A percentile compares a stretch with the other conserved stretches of the same genome.
These are phyloP conservation scores for Thereva nobilitata DNA, from an alignment of 2,888 invertebrate genomes.

Conservation along the genomic window DNA sequence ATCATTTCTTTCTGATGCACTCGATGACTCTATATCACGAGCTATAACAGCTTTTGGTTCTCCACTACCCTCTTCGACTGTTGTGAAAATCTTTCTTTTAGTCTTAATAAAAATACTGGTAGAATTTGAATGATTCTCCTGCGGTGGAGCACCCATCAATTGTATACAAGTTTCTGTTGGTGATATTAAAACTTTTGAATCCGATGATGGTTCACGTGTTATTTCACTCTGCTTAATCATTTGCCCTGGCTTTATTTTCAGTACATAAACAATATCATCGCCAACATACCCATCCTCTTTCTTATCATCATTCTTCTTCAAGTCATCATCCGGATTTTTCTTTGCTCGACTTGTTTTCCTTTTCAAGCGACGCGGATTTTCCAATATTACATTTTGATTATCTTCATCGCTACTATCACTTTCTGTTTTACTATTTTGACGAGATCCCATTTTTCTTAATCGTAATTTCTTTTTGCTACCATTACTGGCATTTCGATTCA, in stretches of 20 bases:
- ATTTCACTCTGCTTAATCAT: constrained; percentile 49
- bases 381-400: constrained; percentile 48
- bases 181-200: constrained; percentile 43
- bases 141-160: constrained; percentile 42
- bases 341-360: constrained; percentile 53
- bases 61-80: constrained; percentile 60
- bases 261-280: constrained; percentile 53
- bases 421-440: constrained; percentile 58
- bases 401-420: constrained; percentile 57
- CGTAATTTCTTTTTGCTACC: constrained; percentile 51
- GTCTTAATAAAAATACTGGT: constrained; percentile 78
- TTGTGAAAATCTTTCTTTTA: constrained; percentile 77
- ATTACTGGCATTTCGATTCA: constrained; percentile 44
- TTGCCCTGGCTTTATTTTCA: constrained; percentile 55
- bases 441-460: constrained; percentile 55
- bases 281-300: constrained; percentile 49
- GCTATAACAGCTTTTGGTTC: constrained; percentile 32
- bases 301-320: constrained; percentile 48
- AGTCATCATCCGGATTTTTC: constrained; percentile 43
- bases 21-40: constrained; percentile 42
- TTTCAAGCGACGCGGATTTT: constrained; percentile 56
- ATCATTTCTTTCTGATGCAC: constrained; percentile 41
- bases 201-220: constrained; percentile 12
- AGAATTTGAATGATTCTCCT: constrained; percentile 43
- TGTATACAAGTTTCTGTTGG: constrained; percentile 46